Conservation (phyloP, 2,797 vertebrate genomes). For the Hephaestus fuliginosus region DNA sequence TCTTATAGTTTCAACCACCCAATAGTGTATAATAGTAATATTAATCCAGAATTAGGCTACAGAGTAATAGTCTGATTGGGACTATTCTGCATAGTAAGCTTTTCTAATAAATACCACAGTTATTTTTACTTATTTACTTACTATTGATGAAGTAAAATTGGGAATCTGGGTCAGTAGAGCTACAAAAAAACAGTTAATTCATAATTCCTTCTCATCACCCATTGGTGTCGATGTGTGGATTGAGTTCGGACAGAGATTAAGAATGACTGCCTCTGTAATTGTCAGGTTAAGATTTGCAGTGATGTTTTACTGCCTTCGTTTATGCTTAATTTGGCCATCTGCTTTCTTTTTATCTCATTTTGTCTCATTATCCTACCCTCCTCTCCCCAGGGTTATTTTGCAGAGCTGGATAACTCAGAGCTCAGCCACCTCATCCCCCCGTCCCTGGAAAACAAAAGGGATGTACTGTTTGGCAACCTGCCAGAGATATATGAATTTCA, state of each 20-base stretch:
- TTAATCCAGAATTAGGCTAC: no score
- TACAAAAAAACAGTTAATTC: no score
- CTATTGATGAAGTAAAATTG: no score
- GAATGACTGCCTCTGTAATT: not conserved
- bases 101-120: no score
- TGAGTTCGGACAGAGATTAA: not conserved
- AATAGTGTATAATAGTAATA: no score
- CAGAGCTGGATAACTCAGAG: constrained; percentile 92
- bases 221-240: not conserved
- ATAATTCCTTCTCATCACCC: not conserved
- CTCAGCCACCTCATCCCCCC: constrained; percentile 92
- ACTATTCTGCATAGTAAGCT: no score
- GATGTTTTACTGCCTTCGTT: not conserved
- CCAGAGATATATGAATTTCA: constrained; percentile 95
- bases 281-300: not conserved
- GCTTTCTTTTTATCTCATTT: not conserved
- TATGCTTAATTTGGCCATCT: not conserved
- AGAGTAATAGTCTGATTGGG: no score
- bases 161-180: no score
- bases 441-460: constrained; percentile 91
- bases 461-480: constrained; percentile 95
- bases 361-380: not conserved
- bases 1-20: no score
- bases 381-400: constrained; percentile 90
- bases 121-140: no score